A percentile compares a stretch with the other conserved stretches of the same genome.
These are phyloP conservation scores for Allacma fusca DNA, from an alignment of 2,888 invertebrate species.

Conservation along the genomic window DNA sequence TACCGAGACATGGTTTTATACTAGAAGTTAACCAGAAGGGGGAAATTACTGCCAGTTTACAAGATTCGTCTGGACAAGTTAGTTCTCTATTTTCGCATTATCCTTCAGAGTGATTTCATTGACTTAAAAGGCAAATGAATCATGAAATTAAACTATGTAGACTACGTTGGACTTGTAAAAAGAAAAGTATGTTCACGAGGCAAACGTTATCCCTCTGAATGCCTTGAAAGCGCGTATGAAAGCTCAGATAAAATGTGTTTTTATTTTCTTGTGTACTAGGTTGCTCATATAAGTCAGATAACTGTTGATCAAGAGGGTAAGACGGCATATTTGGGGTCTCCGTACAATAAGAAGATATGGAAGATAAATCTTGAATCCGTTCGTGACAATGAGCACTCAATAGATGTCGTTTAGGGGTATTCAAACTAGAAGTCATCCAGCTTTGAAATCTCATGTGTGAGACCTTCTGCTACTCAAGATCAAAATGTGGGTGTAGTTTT, in stretches of 20 bases:
- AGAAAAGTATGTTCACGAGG: too few relatives aligned
- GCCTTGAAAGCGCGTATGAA: too few relatives aligned
- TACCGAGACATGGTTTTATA: conserved; percentile 68
- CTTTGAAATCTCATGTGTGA: too few relatives aligned
- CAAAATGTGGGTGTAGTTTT: too few relatives aligned
- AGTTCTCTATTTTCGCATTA: not conserved
- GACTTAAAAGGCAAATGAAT: not conserved
- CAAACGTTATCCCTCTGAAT: too few relatives aligned
- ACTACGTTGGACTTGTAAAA: too few relatives aligned
- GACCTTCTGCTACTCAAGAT: too few relatives aligned
- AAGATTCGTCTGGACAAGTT: conserved; percentile 37
- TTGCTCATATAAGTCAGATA: conserved; percentile 59
- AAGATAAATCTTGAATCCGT: conserved; percentile 51
- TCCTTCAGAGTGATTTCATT: not conserved
- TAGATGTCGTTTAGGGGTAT: too few relatives aligned
- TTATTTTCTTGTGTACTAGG: conserved; percentile 45
- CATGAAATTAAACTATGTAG: too few relatives aligned
- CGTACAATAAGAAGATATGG: conserved; percentile 59
- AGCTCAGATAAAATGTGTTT: not conserved
- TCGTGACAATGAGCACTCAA: conserved; percentile 10
- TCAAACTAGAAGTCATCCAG: too few relatives aligned
- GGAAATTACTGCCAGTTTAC: conserved; percentile 74
- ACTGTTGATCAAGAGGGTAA: conserved; percentile 54
- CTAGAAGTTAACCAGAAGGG: conserved; percentile 77
- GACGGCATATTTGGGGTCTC: conserved; percentile 59